These are phyloP conservation scores for Glyphotaelius pellucidus DNA, from an alignment of 2,888 invertebrate species.

Conservation along the genomic window DNA sequence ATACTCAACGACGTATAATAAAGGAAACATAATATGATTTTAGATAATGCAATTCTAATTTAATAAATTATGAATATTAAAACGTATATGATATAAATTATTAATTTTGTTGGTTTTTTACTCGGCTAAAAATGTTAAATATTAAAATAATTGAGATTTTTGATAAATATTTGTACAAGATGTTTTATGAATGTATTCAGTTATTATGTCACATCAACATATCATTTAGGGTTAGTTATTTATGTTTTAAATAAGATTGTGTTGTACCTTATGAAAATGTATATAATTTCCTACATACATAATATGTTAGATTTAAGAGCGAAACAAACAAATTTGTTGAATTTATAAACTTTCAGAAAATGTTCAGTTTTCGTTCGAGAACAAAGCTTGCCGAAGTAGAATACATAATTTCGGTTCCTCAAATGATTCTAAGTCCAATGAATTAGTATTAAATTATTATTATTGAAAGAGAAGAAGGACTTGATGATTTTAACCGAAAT, in stretches of 20 bases:
- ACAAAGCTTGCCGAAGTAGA: not conserved
- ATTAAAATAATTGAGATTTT: not conserved
- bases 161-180: not conserved
- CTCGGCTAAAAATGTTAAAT: not conserved
- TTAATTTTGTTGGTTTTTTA: not conserved
- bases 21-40: not conserved
- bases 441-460: not conserved
- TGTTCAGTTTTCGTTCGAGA: not conserved
- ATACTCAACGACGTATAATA: constrained; percentile 8
- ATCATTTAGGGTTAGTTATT: constrained; percentile 39
- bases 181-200: not conserved
- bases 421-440: not conserved
- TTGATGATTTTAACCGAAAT: not conserved
- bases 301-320: not conserved
- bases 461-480: not conserved
- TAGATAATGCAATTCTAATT: not conserved
- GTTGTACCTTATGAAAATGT: constrained; percentile 47
- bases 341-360: constrained; percentile 16
- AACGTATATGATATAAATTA: not conserved
- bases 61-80: no score
- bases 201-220: not conserved
- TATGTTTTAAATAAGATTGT: constrained; percentile 27
- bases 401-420: not conserved
- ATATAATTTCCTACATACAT: constrained; percentile 20
- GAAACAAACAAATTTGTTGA: constrained; percentile 23